These are phyloP conservation scores for Serranus cabrilla DNA, from an alignment of 2,797 vertebrate species.

Conservation along the genomic window DNA sequence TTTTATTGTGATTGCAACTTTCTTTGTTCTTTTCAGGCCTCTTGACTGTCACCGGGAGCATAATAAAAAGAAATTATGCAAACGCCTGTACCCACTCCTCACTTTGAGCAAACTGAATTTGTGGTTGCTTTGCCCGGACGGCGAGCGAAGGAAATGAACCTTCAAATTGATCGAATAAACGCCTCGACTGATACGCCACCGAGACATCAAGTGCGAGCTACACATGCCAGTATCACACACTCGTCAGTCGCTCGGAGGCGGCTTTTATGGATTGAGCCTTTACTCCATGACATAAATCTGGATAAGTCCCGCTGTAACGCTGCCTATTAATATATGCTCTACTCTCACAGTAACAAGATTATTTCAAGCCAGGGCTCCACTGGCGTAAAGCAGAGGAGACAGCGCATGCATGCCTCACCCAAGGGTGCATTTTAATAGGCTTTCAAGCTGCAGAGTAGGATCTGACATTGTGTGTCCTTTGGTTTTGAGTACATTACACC, in stretches of 20 bases:
- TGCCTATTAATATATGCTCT: slow-evolving; percentile 72
- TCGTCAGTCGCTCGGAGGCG: slow-evolving; percentile 42
- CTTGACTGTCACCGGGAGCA: slow-evolving; percentile 27
- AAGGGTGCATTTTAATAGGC: slow-evolving; percentile 80
- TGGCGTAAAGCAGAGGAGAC: slow-evolving; percentile 67
- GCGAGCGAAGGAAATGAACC: slow-evolving; percentile 38
- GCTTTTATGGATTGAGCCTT: slow-evolving; percentile 62
- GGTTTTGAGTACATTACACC: slow-evolving; percentile 56
- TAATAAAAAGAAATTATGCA: slow-evolving; percentile 52
- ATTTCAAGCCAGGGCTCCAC: slow-evolving; percentile 68
- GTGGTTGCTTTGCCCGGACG: slow-evolving; percentile 19
- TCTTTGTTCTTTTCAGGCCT: slow-evolving; percentile 25
- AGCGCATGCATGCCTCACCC: slow-evolving; percentile 68
- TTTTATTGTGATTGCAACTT: slow-evolving; percentile 54
- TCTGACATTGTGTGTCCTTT: slow-evolving; percentile 78
- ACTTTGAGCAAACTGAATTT: slow-evolving; percentile 44
- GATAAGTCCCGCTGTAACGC: slow-evolving; percentile 67
- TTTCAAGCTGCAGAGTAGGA: slow-evolving; percentile 69
- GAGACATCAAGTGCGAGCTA: slow-evolving; percentile 40
- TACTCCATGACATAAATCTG: slow-evolving; percentile 73
- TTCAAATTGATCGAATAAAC: slow-evolving; percentile 54
- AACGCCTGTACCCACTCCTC: slow-evolving; percentile 33
- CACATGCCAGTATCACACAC: slow-evolving; percentile 14
- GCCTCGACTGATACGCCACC: slow-evolving; percentile 19
- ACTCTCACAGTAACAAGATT: slow-evolving; percentile 77